These are phyloP conservation scores for Ophion obscuratus DNA, from an alignment of 2,888 invertebrate genomes.

Conservation along the genomic window DNA sequence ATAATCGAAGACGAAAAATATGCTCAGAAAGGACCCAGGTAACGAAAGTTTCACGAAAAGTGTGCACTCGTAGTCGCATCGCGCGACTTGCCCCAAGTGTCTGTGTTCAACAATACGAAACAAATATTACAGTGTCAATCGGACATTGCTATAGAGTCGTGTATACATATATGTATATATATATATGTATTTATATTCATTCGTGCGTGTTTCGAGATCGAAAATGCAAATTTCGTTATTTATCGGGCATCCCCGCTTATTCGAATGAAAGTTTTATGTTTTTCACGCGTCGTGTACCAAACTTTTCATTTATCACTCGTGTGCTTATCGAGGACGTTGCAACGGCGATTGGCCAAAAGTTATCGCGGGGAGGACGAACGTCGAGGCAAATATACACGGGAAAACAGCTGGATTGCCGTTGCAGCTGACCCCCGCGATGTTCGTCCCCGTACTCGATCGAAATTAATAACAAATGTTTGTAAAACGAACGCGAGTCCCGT, in stretches of 20 bases:
- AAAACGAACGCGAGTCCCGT: neutral
- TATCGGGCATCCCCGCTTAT: slow-evolving; percentile 24
- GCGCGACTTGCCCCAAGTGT: neutral
- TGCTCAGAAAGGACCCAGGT: slow-evolving; percentile 77
- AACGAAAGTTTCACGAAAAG: slow-evolving; percentile 58
- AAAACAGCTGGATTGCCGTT: slow-evolving; percentile 73
- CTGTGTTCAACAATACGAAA: neutral
- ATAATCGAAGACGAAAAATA: slow-evolving; percentile 72
- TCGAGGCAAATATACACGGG: slow-evolving; percentile 31
- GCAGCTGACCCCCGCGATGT: slow-evolving; percentile 65
- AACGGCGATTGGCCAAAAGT: neutral
- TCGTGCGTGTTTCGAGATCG: slow-evolving; percentile 34
- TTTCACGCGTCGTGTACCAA: neutral
- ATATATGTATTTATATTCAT: slow-evolving; percentile 14
- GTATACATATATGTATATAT: slow-evolving; percentile 8
- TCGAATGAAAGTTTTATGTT: slow-evolving; percentile 24
- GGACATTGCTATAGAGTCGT: slow-evolving; percentile 32
- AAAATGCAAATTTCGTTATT: slow-evolving; percentile 57
- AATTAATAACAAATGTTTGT: slow-evolving; percentile 24
- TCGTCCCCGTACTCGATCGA: slow-evolving; percentile 35
- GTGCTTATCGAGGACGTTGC: neutral
- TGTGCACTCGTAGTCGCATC: neutral
- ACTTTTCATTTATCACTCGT: neutral
- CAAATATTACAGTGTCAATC: slow-evolving; percentile 40
- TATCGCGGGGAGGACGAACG: neutral